Base-by-base conservation (phyloP, 2,888 invertebrate species). In the Eupithecia insigniata region DNA sequence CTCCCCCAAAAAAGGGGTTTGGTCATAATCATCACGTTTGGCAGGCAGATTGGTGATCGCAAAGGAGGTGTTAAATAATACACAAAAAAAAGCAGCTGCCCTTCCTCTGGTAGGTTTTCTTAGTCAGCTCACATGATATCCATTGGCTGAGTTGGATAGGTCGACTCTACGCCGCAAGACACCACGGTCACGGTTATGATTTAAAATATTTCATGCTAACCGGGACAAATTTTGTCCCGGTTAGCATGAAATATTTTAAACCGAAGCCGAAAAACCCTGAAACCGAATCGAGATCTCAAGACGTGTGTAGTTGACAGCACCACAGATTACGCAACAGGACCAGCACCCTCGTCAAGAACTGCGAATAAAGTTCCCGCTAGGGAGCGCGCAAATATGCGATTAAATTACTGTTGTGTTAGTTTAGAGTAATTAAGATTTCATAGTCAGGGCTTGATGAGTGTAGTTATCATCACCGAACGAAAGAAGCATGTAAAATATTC, bases 321-420 rank as follows among this genome's bases (percentile, higher is more conserved):
- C 64, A 64, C 6, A 64, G 64, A 14, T 14, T 39, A 39, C 22
- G 32, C n/a, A 22, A 30, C 10, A 34, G 32, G 26, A 2, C 34
- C 34, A 39, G 78, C 71, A 87, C 86, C 86, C 87, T 86, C 81
- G 80, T 87, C 87, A 86, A 58, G 32, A 80, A 82, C 82, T 82
- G 80, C 77, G 78, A 81, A 83, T 83, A 82, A 82, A 85, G 81
- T 83, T 83, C 69, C 76, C 77, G 72, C 75, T 72, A 74, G 71
- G 26, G 73, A 73, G 73, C 73, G 69, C 76, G 75, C 79, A 78
- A 80, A 81, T 73, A 80, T 74, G 68, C 72, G 70, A 74, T 74
- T 77, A 71, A 73, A 77, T 74, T 70, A 76, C 51, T 67, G 65
- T 76, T 72, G 71, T 61, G 67, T 64, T 34, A 34, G 68, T 62